Base-by-base conservation (phyloP, 2,797 vertebrate genomes). In the Catamblyrhynchus diadema region DNA sequence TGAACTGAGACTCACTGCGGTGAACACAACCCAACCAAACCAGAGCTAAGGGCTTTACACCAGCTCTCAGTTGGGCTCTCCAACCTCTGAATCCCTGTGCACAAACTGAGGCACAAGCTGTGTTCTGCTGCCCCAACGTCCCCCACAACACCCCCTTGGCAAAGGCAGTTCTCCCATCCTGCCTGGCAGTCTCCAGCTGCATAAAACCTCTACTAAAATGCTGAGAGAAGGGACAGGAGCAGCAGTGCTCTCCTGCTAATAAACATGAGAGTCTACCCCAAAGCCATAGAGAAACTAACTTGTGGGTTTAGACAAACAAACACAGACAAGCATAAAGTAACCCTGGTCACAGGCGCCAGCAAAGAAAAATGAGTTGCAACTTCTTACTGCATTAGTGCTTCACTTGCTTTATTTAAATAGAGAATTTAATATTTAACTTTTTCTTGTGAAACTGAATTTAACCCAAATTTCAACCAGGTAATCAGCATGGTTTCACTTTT, bases 41-140 rank as follows among this genome's bases (percentile, higher is more conserved):
- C 45, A 56, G 16, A 60, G 50, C 23, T 32, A 35, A 75, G 37
- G 7, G 44, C 78, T 82, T 66, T 47, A 60, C 45, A 59, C 23
- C 51, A 67, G 42, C 42, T 70, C 77, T 21, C 37, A 16, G 27
- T 0, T 25, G 20, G 27, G 25, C 27, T n/a, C 45, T 37, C 37
- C 0, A 0, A 1, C 33, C 37, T 74, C 72, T 0, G 0, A 84
- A 45, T 45, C 45, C 33, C 19, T 11, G 18, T 35, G 32, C 19
- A 9, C 6, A 50, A 69, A 27, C 8, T 19, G 45, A 60, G 73
- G n/a, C 16, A 33, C 3, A 18, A 56, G 33, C 42, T 78, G 41
- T 74, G 50, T 14, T 37, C 73, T 45, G 35, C 30, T 3, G 3
- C 45, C 45, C 47, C 8, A 0, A 4, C 4, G 14, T 27, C 39